Evolutionary conservation across 2,888 invertebrate species (phyloP), one percentile per base, ranked within the genome.

Genomic region (Drosophila neonasuta): DNA sequence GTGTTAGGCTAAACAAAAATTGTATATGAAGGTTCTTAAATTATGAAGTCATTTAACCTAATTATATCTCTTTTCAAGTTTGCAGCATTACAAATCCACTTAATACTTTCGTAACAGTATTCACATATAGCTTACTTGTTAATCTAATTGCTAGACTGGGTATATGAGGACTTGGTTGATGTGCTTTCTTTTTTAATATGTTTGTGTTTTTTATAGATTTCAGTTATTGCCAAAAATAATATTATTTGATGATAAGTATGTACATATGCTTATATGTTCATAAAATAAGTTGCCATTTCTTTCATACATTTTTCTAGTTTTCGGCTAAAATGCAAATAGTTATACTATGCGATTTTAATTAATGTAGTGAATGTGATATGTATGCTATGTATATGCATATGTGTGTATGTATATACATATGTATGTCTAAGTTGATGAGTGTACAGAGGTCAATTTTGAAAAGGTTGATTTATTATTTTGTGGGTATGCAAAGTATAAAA

Each of bases 21-120:
- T 39, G 36, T 29, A 8, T 39, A 65, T 36, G 11, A 24, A 52
- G 44, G 30, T 29, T 36, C 46, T 58, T 67, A 71, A 62, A 20
- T 55, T 52, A 48, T 52, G 44, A 62, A 67, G 34, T 58, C 51
- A 56, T 48, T 67, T 32, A 62, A 57, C 15, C 46, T 58, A 61
- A 63, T 58, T 9, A 54, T 67, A 58, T 64, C 13, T 52, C 39
- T 46, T 42, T 39, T 51, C 49, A 46, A 65, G 46, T 41, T 63
- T 67, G 58, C 72, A 75, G 56, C 49, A 62, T 63, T 65, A 65
- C 24, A 66, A 65, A 76, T 66, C 54, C 62, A 63, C 64, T 51
- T 86, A 86, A 86, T 86, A 82, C 86, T 81, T 86, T 81, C 67
- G 56, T 51, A 70, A 72, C 44, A 77, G 61, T 60, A 68, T 52